Conservation (phyloP, 2,888 invertebrate species). For the Hetaerina titia region DNA sequence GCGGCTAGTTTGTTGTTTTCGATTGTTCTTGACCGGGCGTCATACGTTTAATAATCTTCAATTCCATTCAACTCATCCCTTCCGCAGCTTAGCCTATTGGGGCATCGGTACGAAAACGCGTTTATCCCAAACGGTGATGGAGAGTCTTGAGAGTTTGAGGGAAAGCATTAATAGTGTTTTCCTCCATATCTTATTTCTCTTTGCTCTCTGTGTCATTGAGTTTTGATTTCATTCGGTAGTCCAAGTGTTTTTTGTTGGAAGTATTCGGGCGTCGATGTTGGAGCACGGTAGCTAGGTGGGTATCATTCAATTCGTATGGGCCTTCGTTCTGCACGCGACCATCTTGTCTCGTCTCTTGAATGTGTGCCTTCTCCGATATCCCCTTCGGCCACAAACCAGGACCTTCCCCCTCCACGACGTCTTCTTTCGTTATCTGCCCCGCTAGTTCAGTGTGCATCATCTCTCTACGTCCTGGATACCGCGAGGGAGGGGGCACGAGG, state of each 20-base stretch:
- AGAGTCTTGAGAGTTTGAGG: neutral
- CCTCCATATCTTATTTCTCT: too few species aligned
- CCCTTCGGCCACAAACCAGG: neutral
- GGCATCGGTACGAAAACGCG: too few species aligned
- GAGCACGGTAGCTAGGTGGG: neutral
- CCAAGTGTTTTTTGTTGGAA: neutral
- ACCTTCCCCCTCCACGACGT: neutral
- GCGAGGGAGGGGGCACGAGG: neutral
- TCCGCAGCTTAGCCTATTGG: too few species aligned
- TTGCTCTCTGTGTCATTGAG: too few species aligned
- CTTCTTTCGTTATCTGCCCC: neutral
- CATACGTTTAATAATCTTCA: neutral
- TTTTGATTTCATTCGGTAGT: too few species aligned
- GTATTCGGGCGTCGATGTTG: neutral
- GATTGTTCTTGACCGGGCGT: neutral
- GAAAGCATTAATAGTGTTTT: neutral
- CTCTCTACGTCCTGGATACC: neutral
- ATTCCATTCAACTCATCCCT: too few species aligned
- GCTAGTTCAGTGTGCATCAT: neutral
- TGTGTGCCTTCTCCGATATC: neutral
- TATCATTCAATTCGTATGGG: neutral
- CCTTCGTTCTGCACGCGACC: conserved; percentile 13
- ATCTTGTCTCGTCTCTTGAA: neutral
- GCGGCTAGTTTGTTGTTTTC: neutral
- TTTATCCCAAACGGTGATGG: neutral